These are phyloP conservation scores for Aporrectodea caliginosa DNA, from an alignment of 1,140 invertebrate genomes.

Conservation along the genomic window DNA sequence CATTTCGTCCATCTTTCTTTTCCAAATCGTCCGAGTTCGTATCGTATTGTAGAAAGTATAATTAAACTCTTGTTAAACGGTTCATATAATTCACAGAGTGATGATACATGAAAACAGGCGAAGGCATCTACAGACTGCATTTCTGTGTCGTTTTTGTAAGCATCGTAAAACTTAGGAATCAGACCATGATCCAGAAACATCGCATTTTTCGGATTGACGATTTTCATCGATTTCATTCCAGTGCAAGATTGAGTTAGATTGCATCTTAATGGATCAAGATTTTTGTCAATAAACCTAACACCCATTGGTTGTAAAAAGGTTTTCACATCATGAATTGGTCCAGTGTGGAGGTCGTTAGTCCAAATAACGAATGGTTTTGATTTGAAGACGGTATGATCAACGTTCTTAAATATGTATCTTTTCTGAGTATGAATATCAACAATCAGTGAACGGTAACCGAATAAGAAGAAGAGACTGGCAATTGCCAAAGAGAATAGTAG, in stretches of 20 bases:
- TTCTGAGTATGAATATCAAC: too few species aligned
- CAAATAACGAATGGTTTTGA: background rate
- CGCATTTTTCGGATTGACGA: background rate
- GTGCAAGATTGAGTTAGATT: background rate
- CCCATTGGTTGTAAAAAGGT: background rate
- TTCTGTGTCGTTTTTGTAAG: slow-evolving; percentile 32
- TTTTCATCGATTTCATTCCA: background rate
- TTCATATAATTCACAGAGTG: slow-evolving; percentile 32
- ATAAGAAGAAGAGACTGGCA: too few species aligned
- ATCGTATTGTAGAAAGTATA: slow-evolving; percentile 26
- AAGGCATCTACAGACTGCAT: slow-evolving; percentile 29
- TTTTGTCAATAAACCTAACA: background rate
- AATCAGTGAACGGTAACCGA: too few species aligned
- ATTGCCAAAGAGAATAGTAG: too few species aligned
- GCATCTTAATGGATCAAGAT: background rate
- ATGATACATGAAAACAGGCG: slow-evolving; percentile 30
- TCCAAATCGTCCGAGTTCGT: slow-evolving; percentile 27
- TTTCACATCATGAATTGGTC: background rate
- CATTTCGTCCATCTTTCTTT: slow-evolving; percentile 25
- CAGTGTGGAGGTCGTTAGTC: background rate
- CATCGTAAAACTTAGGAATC: slow-evolving; percentile 24
- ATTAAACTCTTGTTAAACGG: slow-evolving; percentile 36
- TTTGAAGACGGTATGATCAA: background rate
- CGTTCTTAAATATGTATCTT: too few species aligned
- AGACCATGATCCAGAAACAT: background rate